Evolutionary conservation across 2,888 invertebrate species (phyloP).

Genomic region (Chloroclysta siterata): DNA sequence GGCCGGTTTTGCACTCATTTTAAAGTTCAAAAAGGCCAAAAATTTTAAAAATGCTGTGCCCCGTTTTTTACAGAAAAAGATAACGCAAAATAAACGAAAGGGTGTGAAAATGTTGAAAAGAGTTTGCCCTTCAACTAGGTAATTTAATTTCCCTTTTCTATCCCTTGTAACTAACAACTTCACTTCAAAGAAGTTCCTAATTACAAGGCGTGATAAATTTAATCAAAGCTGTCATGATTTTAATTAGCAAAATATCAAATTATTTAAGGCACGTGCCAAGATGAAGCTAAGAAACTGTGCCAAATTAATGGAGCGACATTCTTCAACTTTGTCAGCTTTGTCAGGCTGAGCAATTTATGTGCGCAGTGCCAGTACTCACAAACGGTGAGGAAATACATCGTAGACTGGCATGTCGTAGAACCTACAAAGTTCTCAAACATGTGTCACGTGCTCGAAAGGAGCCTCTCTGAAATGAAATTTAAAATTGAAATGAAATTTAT

Average conservation of each 20-base stretch:
- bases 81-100: background rate
- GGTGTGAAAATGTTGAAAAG: background rate
- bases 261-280: constrained; percentile 13
- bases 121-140: constrained; percentile 1
- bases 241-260: constrained; percentile 34
- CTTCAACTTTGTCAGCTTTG: no score
- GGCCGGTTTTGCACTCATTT: no score
- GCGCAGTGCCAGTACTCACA: no score
- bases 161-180: constrained; percentile 9
- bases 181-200: constrained; percentile 25
- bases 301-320: background rate
- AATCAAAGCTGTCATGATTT: constrained; percentile 30
- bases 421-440: no score
- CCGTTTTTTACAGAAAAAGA: background rate
- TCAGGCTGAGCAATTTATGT: no score
- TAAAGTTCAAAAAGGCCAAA: background rate
- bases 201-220: constrained; percentile 31
- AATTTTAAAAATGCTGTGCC: background rate
- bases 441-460: no score
- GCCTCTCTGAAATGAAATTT: no score
- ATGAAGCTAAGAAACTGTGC: constrained; percentile 2
- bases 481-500: no score
- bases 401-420: no score
- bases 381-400: no score
- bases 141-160: constrained; percentile 18